phyloP scores from a whole-genome alignment of 2,113 vertebrate genomes.

The Gallinago undulata region DNA sequence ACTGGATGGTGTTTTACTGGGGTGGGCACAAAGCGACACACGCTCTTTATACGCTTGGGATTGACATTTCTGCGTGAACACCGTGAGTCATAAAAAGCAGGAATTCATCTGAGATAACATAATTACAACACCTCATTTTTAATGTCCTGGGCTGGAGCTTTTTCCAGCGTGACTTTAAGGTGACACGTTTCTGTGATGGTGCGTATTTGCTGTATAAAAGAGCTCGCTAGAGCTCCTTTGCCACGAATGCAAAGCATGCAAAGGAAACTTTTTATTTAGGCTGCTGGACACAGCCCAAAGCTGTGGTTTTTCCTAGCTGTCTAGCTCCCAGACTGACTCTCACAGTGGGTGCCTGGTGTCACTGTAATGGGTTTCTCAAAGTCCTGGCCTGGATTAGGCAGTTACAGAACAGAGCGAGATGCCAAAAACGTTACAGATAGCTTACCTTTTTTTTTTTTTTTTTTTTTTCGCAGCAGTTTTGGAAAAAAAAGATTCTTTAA shows the following conservation, averaged over 20 bases:
- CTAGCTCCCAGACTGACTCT: conserved; percentile 71
- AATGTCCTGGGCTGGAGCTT: not conserved
- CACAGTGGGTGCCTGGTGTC: conserved; percentile 70
- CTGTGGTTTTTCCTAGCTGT: conserved; percentile 71
- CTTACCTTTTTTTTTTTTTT: not conserved
- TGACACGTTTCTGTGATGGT: not conserved
- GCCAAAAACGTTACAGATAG: not conserved
- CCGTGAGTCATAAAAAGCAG: not conserved
- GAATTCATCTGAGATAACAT: conserved; percentile 4
- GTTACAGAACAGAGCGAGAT: conserved; percentile 15
- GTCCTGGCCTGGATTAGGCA: conserved; percentile 65
- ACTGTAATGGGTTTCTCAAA: conserved; percentile 44
- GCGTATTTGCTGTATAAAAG: not conserved
- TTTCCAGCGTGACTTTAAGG: not conserved
- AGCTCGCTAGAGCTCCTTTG: not conserved
- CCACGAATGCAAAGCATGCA: conserved; percentile 50
- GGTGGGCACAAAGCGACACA: not conserved
- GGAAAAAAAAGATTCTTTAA: not conserved
- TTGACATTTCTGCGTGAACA: not conserved
- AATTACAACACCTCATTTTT: conserved; percentile 3
- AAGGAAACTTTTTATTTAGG: conserved; percentile 74
- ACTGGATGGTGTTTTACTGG: not conserved
- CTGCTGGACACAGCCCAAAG: conserved; percentile 69
- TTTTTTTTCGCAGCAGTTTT: not conserved
- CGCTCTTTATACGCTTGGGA: not conserved